Evolutionary conservation across 2,113 vertebrate genomes (phyloP).

Genomic region (Osmerus eperlanus): DNA sequence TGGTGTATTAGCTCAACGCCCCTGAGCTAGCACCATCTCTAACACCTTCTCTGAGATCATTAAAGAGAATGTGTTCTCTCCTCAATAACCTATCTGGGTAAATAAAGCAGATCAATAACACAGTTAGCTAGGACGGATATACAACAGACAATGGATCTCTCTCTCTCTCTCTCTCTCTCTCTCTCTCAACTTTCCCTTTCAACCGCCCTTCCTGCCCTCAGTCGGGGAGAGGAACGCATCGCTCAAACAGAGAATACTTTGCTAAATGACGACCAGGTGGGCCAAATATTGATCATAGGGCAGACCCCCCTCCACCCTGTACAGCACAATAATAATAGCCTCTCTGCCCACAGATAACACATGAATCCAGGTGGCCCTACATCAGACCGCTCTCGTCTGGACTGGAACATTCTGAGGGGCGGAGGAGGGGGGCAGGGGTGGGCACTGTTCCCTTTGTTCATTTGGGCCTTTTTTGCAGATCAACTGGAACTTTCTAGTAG

Average conservation of each 20-base stretch:
- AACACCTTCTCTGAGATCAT: too few species aligned
- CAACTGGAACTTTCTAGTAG: slow-evolving; percentile 67
- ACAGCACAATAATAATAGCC: slow-evolving; percentile 59
- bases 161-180: background rate
- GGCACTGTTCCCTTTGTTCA: slow-evolving; percentile 38
- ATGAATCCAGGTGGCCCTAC: slow-evolving; percentile 66
- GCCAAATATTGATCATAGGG: slow-evolving; percentile 73
- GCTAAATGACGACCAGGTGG: slow-evolving; percentile 75
- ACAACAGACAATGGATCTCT: too few species aligned
- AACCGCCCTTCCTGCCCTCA: slow-evolving; percentile 65
- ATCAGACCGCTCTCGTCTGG: slow-evolving; percentile 41
- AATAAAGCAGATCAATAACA: too few species aligned
- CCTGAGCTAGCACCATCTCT: too few species aligned
- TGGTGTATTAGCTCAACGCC: too few species aligned
- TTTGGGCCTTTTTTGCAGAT: slow-evolving; percentile 65
- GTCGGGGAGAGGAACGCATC: slow-evolving; percentile 66
- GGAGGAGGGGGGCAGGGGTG: slow-evolving; percentile 66
- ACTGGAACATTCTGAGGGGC: slow-evolving; percentile 64
- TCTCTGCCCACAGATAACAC: slow-evolving; percentile 59
- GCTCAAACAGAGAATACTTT: slow-evolving; percentile 73
- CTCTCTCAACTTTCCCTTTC: slow-evolving; percentile 57
- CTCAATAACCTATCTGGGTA: too few species aligned
- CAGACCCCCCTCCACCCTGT: slow-evolving; percentile 53
- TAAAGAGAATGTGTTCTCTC: too few species aligned
- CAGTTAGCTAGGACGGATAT: too few species aligned